phyloP scores from a whole-genome alignment of 2,888 invertebrate species.

The Mimumesa dahlbomi region DNA sequence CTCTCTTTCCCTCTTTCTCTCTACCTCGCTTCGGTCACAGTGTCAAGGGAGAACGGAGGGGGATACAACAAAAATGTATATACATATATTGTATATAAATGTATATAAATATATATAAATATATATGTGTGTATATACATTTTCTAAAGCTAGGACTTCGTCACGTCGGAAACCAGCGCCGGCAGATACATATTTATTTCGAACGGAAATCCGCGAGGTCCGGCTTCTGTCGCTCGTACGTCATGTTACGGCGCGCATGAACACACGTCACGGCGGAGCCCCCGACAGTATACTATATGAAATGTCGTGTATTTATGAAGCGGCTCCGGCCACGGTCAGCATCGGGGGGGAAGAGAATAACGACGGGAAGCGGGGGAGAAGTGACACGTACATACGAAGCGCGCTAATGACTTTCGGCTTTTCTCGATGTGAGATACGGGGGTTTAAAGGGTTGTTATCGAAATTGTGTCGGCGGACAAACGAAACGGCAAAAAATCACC shows the following conservation, averaged over 20 bases:
- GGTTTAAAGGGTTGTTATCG: neutral
- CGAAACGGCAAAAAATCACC: neutral
- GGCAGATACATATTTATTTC: constrained; percentile 66
- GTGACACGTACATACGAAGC: constrained; percentile 10
- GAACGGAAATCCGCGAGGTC: constrained; percentile 65
- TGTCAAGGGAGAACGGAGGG: neutral
- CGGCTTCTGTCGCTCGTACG: constrained; percentile 58
- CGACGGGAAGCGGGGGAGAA: neutral
- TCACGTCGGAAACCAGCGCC: constrained; percentile 42
- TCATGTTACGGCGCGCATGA: constrained; percentile 48
- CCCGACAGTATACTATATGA: constrained; percentile 20
- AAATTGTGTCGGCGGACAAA: constrained; percentile 3
- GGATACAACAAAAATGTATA: neutral
- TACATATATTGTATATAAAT: too few relatives aligned
- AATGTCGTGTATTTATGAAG: constrained; percentile 46
- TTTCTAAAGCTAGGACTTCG: constrained; percentile 20
- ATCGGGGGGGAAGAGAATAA: neutral
- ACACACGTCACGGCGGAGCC: constrained; percentile 35
- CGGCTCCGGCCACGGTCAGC: constrained; percentile 8
- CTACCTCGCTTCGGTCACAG: neutral
- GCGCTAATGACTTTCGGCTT: constrained; percentile 27
- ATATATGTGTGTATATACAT: constrained; percentile 9
- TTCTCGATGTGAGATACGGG: neutral
- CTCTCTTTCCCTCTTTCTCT: too few relatives aligned
- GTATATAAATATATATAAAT: too few relatives aligned